Conservation (phyloP, 1,140 invertebrate genomes). For the Adoxophyes honmai region DNA sequence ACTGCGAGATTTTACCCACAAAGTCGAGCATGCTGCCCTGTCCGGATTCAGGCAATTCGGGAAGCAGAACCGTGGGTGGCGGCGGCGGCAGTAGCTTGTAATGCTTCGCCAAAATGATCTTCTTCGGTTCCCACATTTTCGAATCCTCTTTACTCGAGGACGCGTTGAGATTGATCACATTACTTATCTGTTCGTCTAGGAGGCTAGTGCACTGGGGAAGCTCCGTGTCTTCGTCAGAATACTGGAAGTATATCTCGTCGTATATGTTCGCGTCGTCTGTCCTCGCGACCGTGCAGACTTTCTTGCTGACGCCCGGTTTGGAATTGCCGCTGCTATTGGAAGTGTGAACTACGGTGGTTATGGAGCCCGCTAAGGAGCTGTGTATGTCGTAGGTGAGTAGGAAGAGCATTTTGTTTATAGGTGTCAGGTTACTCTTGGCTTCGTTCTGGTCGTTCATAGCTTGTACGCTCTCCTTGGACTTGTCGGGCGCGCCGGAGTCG, state of each 20-base stretch:
- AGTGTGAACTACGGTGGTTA: slow-evolving; percentile 63
- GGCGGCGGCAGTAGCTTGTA: slow-evolving; percentile 58
- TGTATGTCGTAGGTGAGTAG: slow-evolving; percentile 72
- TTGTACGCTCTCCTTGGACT: slow-evolving; percentile 61
- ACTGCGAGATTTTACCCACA: slow-evolving; percentile 57
- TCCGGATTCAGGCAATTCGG: slow-evolving; percentile 53
- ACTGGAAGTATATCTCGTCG: slow-evolving; percentile 73
- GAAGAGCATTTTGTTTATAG: slow-evolving; percentile 66
- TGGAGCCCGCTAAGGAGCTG: slow-evolving; percentile 61
- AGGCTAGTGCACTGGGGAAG: slow-evolving; percentile 65
- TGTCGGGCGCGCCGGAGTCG: slow-evolving; percentile 46
- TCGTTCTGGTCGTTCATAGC: slow-evolving; percentile 76
- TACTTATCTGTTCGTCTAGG: slow-evolving; percentile 70
- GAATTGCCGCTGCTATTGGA: slow-evolving; percentile 65
- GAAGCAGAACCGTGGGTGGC: slow-evolving; percentile 48
- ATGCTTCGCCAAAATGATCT: slow-evolving; percentile 60
- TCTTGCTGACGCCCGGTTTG: slow-evolving; percentile 72
- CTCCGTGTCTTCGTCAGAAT: slow-evolving; percentile 71
- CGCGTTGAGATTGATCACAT: slow-evolving; percentile 69
- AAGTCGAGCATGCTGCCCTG: slow-evolving; percentile 56
- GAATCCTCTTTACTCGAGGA: slow-evolving; percentile 70
- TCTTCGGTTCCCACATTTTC: slow-evolving; percentile 64
- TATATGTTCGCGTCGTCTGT: slow-evolving; percentile 67
- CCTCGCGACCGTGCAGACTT: slow-evolving; percentile 55
- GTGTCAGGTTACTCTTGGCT: slow-evolving; percentile 60